A percentile compares a stretch with the other conserved stretches of the same genome.
Evolutionary conservation across 2,113 vertebrate species (phyloP).

Genomic region (Oryctolagus cuniculus): mOryCun1.1 NC_091453.1:19989501-19990000

Average conservation of each 20-base stretch:
- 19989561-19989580: background rate
- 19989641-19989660: conserved; percentile 33
- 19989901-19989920: background rate
- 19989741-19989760: conserved; percentile 19
- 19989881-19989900: background rate
- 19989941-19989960: conserved; percentile 31
- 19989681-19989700: background rate
- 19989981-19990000: background rate
- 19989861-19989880: background rate
- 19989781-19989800: background rate
- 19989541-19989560: background rate
- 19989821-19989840: background rate
- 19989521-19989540: background rate
- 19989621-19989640: conserved; percentile 25
- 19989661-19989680: background rate
- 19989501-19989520: background rate
- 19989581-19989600: background rate
- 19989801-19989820: background rate
- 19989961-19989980: background rate
- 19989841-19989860: background rate
- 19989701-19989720: background rate
- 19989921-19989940: background rate
- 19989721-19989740: background rate
- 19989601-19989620: background rate
- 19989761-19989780: conserved; percentile 42